Percentiles rank a stretch among this genome's conserved stretches.
These are phyloP conservation scores for Orientallactaga sibirica DNA, from an alignment of 2,797 vertebrate species.

Conservation along the genomic window DNA sequence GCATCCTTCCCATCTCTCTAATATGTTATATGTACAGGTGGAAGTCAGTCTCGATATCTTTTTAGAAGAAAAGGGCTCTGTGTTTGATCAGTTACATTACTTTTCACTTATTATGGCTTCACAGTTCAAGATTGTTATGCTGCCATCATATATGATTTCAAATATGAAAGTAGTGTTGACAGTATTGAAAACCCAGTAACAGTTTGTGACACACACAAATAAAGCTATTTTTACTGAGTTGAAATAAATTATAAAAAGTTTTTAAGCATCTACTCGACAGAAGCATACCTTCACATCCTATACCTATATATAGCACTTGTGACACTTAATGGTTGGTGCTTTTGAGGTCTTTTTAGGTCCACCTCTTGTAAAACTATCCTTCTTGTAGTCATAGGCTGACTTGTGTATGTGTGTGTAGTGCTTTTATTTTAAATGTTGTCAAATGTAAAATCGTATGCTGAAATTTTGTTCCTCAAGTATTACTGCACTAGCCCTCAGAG, in stretches of 20 bases:
- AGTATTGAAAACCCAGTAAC: conserved; percentile 32
- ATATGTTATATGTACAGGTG: neutral
- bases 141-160: too few relatives aligned
- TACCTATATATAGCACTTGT: neutral
- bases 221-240: conserved; percentile 20
- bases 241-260: conserved; percentile 10
- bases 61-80: neutral
- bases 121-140: conserved; percentile 21
- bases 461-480: conserved; percentile 9
- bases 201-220: neutral
- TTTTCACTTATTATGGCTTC: conserved; percentile 45
- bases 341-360: neutral
- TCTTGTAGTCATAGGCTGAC: neutral
- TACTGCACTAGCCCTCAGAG: neutral
- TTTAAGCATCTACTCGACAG: neutral
- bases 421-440: conserved; percentile 41
- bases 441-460: neutral
- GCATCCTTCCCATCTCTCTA: neutral
- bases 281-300: neutral
- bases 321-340: neutral
- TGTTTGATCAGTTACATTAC: conserved; percentile 20
- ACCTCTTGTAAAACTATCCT: neutral
- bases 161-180: conserved; percentile 44
- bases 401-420: neutral
- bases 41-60: conserved; percentile 12